A percentile compares a stretch with the other conserved stretches of the same genome.
These are phyloP conservation scores for Xanthorhoe designata DNA, from an alignment of 2,888 invertebrate species.

Conservation along the genomic window DNA sequence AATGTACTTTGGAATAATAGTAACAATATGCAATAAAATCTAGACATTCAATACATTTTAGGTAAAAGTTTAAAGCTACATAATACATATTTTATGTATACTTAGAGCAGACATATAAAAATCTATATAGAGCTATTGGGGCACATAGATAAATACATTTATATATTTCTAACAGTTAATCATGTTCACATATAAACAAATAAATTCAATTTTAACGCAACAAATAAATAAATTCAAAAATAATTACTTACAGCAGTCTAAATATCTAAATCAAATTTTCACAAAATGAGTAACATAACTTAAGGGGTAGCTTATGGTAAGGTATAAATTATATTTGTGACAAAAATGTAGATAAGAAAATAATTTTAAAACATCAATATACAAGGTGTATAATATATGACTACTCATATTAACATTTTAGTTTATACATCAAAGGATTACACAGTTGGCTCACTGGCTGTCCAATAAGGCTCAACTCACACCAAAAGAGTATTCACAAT, in stretches of 20 bases:
- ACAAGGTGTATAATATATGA: too few species aligned
- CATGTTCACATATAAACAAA: constrained; percentile 10
- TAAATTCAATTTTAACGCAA: constrained; percentile 9
- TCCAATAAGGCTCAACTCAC: too few species aligned
- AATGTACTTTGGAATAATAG: constrained; percentile 5
- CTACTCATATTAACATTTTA: too few species aligned
- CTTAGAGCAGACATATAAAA: constrained; percentile 19
- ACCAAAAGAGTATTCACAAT: too few species aligned
- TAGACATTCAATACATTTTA: constrained; percentile 13
- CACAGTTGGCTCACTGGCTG: too few species aligned
- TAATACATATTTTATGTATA: constrained; percentile 21
- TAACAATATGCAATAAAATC: constrained; percentile 15
- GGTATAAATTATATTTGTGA: too few species aligned
- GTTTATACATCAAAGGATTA: too few species aligned
- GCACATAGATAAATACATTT: constrained; percentile 17
- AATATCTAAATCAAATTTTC: not conserved
- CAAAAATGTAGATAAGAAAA: too few species aligned
- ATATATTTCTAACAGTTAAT: constrained; percentile 18
- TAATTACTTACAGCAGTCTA: too few species aligned
- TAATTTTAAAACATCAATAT: too few species aligned
- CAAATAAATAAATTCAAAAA: constrained; percentile 19
- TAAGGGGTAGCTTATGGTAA: constrained; percentile 3
- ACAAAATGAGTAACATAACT: not conserved
- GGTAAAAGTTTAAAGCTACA: constrained; percentile 11
- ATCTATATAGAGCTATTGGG: constrained; percentile 21